phyloP scores from a whole-genome alignment of 2,888 invertebrate species.

The Xestia rhomboidea region DNA sequence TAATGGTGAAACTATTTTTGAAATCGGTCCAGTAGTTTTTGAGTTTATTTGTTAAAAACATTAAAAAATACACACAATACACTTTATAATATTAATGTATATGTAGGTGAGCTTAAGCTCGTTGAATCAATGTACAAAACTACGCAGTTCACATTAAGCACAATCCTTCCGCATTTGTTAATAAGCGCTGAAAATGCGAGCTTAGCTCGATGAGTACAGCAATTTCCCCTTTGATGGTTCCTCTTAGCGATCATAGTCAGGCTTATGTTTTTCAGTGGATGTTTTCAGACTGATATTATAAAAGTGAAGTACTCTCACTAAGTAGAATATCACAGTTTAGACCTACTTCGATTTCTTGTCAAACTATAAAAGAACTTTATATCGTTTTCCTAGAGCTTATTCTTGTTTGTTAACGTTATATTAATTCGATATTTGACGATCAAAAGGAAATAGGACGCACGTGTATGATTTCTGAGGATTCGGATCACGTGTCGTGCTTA shows the following conservation, averaged over 20 bases:
- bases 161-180: conserved; percentile 13
- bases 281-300: background rate
- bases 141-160: background rate
- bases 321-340: background rate
- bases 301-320: conserved; percentile 7
- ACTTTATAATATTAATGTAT: too few relatives aligned
- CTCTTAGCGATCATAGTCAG: background rate
- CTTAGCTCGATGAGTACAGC: background rate
- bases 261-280: conserved; percentile 11
- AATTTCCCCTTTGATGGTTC: conserved; percentile 11
- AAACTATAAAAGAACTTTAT: background rate
- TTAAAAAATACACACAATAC: too few relatives aligned
- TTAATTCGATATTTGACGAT: conserved; percentile 7
- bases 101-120: background rate
- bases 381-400: background rate
- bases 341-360: background rate
- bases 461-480: conserved; percentile 34
- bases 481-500: conserved; percentile 39
- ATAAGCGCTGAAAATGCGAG: conserved; percentile 24
- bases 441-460: conserved; percentile 33
- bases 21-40: too few relatives aligned
- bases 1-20: too few relatives aligned
- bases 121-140: background rate
- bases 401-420: background rate
- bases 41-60: too few relatives aligned